These are phyloP conservation scores for Morinoia aosen DNA, from an alignment of 2,888 invertebrate species.

Conservation along the genomic window DNA sequence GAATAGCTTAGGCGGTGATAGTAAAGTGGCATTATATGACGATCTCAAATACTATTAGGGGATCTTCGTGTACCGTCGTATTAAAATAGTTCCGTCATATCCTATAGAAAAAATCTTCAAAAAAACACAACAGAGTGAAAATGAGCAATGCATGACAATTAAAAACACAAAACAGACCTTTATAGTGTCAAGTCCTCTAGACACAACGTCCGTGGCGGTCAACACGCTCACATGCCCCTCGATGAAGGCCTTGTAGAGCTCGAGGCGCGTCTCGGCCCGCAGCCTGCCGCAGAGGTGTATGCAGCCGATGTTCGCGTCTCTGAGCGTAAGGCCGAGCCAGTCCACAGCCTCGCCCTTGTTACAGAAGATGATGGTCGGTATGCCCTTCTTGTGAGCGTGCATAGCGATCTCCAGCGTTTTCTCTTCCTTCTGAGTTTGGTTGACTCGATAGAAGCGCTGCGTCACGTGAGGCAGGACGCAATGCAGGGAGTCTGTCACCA, in stretches of 20 bases:
- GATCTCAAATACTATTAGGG: neutral
- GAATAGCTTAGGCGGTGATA: too few species aligned
- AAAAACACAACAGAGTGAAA: neutral
- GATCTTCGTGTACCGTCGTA: neutral
- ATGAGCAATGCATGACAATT: neutral
- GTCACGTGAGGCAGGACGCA: slow-evolving; percentile 82
- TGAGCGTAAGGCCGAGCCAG: slow-evolving; percentile 84
- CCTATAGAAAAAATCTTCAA: too few species aligned
- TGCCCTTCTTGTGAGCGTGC: slow-evolving; percentile 76
- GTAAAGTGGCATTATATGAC: too few species aligned
- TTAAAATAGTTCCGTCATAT: too few species aligned
- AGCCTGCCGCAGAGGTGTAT: slow-evolving; percentile 83
- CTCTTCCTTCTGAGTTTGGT: slow-evolving; percentile 80
- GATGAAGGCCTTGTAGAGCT: slow-evolving; percentile 82
- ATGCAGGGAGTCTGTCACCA: slow-evolving; percentile 84
- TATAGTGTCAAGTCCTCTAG: slow-evolving; percentile 90
- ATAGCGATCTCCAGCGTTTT: slow-evolving; percentile 81
- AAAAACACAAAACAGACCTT: slow-evolving; percentile 74
- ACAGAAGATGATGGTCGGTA: slow-evolving; percentile 84
- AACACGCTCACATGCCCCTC: slow-evolving; percentile 81
- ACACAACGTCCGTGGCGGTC: slow-evolving; percentile 90
- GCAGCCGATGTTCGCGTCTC: slow-evolving; percentile 82
- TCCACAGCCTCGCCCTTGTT: slow-evolving; percentile 80
- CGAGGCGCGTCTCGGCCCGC: slow-evolving; percentile 76
- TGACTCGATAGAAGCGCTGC: slow-evolving; percentile 85